Evolutionary conservation across 2,797 vertebrate species (phyloP).

Genomic region (Merluccius polli): DNA sequence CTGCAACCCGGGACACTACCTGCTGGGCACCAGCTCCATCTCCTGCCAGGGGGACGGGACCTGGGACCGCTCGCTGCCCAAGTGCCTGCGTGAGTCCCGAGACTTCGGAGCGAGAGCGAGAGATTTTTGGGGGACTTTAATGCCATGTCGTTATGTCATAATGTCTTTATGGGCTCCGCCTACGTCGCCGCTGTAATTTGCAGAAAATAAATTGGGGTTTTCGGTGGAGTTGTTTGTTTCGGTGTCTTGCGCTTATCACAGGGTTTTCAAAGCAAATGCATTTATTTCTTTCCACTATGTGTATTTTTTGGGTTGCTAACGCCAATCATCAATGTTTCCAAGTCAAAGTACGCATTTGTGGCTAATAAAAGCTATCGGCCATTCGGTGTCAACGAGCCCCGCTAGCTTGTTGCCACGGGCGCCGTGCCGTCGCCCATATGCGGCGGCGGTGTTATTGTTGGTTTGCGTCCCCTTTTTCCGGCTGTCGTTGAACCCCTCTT

Average conservation of each 20-base stretch:
- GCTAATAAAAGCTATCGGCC: neutral
- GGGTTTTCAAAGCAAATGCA: neutral
- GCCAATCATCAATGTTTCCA: neutral
- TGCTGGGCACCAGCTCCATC: slow-evolving; percentile 88
- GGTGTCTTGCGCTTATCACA: neutral
- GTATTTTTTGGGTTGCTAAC: neutral
- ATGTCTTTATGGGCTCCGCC: slow-evolving; percentile 3
- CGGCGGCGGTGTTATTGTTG: neutral
- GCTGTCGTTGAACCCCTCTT: neutral
- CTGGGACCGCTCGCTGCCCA: slow-evolving; percentile 92
- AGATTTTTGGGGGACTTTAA: neutral
- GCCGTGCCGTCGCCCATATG: neutral
- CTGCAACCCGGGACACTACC: slow-evolving; percentile 90
- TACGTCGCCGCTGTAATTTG: neutral
- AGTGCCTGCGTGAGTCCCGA: slow-evolving; percentile 88
- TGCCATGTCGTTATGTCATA: neutral
- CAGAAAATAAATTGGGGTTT: neutral
- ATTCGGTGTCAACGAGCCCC: neutral
- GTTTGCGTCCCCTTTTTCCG: neutral
- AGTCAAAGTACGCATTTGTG: neutral
- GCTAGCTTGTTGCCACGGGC: neutral
- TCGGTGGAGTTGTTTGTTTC: neutral
- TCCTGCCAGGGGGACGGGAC: slow-evolving; percentile 94
- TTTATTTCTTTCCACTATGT: neutral
- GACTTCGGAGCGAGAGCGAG: neutral